A percentile compares a stretch with the other conserved stretches of the same genome.
These are phyloP conservation scores for Pygoscelis adeliae DNA, from an alignment of 2,113 vertebrate species.

Conservation along the genomic window DNA sequence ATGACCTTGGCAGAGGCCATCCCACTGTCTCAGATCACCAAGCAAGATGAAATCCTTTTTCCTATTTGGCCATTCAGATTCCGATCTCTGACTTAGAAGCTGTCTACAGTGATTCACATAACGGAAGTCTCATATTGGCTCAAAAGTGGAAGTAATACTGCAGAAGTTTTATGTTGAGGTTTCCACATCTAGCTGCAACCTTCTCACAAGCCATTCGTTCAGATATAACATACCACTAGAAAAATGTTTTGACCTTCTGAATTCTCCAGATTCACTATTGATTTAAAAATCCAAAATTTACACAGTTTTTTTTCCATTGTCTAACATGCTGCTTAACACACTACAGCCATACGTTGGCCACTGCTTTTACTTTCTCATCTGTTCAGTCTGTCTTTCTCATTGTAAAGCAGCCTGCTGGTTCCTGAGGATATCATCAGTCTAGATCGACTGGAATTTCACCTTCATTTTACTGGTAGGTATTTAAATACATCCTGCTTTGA, in stretches of 20 bases:
- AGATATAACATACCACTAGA: neutral
- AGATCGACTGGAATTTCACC: neutral
- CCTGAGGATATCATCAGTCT: neutral
- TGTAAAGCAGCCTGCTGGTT: neutral
- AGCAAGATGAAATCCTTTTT: neutral
- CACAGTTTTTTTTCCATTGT: neutral
- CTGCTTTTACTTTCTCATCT: neutral
- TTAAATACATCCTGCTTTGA: neutral
- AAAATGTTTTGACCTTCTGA: neutral
- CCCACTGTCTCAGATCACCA: neutral
- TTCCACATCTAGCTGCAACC: neutral
- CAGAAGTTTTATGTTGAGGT: neutral
- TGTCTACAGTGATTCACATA: neutral
- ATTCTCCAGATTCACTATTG: neutral
- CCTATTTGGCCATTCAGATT: neutral
- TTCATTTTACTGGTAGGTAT: neutral
- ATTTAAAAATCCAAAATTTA: neutral
- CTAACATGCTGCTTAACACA: neutral
- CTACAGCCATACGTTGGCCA: rapidly evolving
- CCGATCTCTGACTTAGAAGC: neutral
- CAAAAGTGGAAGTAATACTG: neutral
- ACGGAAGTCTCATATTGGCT: neutral
- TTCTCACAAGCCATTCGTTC: neutral
- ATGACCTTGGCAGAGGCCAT: neutral
- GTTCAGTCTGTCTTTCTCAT: neutral